Base-by-base conservation (phyloP, 2,113 vertebrate genomes). In the Barbus barbus region DNA sequence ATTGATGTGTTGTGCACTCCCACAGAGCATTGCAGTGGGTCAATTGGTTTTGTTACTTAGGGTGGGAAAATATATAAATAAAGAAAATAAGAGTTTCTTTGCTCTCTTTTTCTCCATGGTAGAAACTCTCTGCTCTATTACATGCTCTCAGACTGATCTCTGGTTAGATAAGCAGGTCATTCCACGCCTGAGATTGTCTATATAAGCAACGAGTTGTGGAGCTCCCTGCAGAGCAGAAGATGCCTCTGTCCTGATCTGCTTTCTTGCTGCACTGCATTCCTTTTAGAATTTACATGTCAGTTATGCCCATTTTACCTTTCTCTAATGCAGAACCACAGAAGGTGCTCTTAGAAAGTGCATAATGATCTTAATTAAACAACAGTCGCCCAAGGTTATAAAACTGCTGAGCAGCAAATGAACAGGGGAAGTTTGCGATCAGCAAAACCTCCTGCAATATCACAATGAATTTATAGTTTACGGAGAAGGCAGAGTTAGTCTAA, bases 291-390 rank as follows among this genome's bases (percentile, higher is more conserved):
- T 81, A 83, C 33, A 3, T 58, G 46, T 58, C 28, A 44, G 51
- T n/a, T 71, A 65, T 74, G 28, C 16, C 65, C 51, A 1, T 72
- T 28, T 53, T 26, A 83, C 56, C 63, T 84, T 73, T 74, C 33
- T 8, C 65, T 74, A 86, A 79, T 78, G 73, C 53, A 84, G 36
- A 86, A 14, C 46, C 56, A 74, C 18, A 69, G 46, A 85, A 83
- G 24, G 33, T 18, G 1, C 56, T 51, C 56, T n/a, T 56, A 56
- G 41, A 69, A 88, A 58, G 67, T 77, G 51, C 36, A 63, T 78
- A 71, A 78, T 63, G 76, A 61, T 78, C 26, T 83, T 87, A 86
- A 79, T 82, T 83, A 84, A 86, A 83, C 69, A 86, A 82, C 56
- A 84, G 71, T 46, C 28, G 36, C 83, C 77, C 33, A 74, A 65